A percentile compares a stretch with the other conserved stretches of the same genome.
These are phyloP conservation scores for Solen grandis DNA, from an alignment of 1,140 invertebrate species.

Conservation along the genomic window DNA sequence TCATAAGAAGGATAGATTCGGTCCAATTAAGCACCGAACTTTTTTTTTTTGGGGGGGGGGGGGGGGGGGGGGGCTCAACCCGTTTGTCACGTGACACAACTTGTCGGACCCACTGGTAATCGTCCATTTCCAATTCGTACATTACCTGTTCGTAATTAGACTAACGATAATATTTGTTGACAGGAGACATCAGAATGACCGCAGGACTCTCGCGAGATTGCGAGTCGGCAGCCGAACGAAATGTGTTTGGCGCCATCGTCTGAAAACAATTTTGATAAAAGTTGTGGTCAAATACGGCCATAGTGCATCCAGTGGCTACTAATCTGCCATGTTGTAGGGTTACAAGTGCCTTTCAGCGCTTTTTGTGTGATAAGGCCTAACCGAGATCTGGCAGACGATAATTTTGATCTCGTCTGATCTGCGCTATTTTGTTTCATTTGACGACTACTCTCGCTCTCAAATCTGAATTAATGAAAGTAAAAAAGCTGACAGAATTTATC, in stretches of 20 bases:
- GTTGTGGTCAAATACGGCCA: constrained; percentile 33
- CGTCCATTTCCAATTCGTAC: background rate
- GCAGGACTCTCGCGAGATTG: constrained; percentile 17
- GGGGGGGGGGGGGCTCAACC: too few relatives aligned
- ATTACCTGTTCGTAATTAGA: background rate
- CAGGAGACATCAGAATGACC: constrained; percentile 28
- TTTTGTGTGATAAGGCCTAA: constrained; percentile 28
- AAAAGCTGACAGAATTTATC: constrained; percentile 24
- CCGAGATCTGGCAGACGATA: constrained; percentile 16
- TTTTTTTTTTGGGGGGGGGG: too few relatives aligned
- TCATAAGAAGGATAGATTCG: too few relatives aligned
- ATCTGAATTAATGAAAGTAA: constrained; percentile 46
- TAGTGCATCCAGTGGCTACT: constrained; percentile 29
- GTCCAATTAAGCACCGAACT: too few relatives aligned
- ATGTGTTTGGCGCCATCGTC: constrained; percentile 29
- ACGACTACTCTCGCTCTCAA: constrained; percentile 11
- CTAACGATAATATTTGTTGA: constrained; percentile 52
- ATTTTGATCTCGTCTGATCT: background rate
- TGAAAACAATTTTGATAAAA: constrained; percentile 52
- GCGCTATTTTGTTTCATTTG: background rate
- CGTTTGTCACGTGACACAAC: too few relatives aligned
- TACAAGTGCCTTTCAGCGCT: constrained; percentile 49
- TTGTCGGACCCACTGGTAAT: background rate
- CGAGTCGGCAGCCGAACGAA: constrained; percentile 3
- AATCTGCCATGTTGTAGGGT: constrained; percentile 46